Evolutionary conservation across 2,113 vertebrate species (phyloP), one percentile per base, ranked within the genome.

Genomic region (Elephas maximus): DNA sequence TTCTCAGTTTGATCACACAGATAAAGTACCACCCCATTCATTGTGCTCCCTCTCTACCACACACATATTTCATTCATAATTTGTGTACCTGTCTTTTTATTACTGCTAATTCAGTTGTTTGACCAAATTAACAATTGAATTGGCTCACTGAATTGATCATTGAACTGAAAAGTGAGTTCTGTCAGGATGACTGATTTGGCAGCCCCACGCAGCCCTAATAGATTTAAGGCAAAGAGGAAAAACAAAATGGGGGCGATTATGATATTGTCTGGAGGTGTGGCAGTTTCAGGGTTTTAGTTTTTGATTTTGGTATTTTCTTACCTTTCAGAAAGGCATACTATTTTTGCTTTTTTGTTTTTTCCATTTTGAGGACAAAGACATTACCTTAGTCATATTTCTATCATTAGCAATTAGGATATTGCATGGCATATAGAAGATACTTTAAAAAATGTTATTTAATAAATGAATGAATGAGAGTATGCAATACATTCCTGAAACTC

Each of bases 401-500:
- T 69, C 41, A 57, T 8, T 85, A 45, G 81, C 8, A 92, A 78
- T 91, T 81, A 85, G 21, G 45, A 92, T 80, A 90, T 85, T 63
- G 84, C 37, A 88, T 77, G 48, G 74, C 45, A 90, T 89, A 91
- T 15, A 74, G 5, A 88, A 93, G 69, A 74, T 84, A 93, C 30
- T 45, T 79, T 44, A 51, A 79, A 65, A 84, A 87, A 90, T 73
- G 6, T 21, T 96, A 11, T 57, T 88, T 92, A 95, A 86, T 90
- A 92, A 90, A 77, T 91, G 86, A 93, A 93, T 94, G 74, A 83
- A 81, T 41, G 37, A 78, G n/a, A 24, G 10, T 62, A 80, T 45
- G 77, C n/a, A 95, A 95, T 2, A 91, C 41, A 91, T 57, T 92
- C 77, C 79, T 84, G 48, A 97, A 94, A 90, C 24, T 84, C 51